Evolutionary conservation across 30 jellyfish, hydroid and myxozoan species (phyloP), one percentile per base, ranked within the genome.

Genomic region (Clytia hemisphaerica): DNA sequence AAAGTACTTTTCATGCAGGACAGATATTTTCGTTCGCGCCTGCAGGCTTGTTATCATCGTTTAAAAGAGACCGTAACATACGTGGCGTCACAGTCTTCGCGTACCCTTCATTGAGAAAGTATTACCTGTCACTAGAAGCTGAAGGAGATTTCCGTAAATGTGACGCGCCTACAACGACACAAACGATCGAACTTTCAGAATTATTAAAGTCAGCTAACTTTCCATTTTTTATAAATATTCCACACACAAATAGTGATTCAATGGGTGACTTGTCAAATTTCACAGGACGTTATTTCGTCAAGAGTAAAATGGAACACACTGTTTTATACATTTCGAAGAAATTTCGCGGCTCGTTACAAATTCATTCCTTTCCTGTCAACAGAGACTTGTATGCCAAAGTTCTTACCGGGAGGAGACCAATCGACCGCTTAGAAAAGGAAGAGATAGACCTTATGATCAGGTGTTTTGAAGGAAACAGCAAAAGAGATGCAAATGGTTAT

Each of bases 1-100:
- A 19, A 10, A 12, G 0, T 12, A 35, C 5, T 37, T 48, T 2
- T 48, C 24, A 45, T 19, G 38, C 6, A 65, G 78, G 78, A 2
- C 78, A 65, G 70, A 48, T 65, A n/a, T 65, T 65, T 44, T 37
- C 40, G 5, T 65, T 65, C 25, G 78, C 78, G 37, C 45, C 71
- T 21, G 32, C 62, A 14, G 21, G n/a, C 6, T 45, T 65, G 38
- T n/a, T 10, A 16, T 7, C 19, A 65, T 65, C 78, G 14, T 65
- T 65, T n/a, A 37, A 44, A 36, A 65, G 78, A n/a, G 78, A 65
- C 9, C 62, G 71, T 19, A 35, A 65, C n/a, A n/a, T n/a, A 30
- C 78, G 78, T 9, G 78, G 78, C 4, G 44, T 65, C 28, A 10
- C 32, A n/a, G 71, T 65, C 5, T 30, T 22, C 18, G 49, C 24